Conservation (phyloP, 1,140 invertebrate genomes). For the Euglossa dilemma region DNA sequence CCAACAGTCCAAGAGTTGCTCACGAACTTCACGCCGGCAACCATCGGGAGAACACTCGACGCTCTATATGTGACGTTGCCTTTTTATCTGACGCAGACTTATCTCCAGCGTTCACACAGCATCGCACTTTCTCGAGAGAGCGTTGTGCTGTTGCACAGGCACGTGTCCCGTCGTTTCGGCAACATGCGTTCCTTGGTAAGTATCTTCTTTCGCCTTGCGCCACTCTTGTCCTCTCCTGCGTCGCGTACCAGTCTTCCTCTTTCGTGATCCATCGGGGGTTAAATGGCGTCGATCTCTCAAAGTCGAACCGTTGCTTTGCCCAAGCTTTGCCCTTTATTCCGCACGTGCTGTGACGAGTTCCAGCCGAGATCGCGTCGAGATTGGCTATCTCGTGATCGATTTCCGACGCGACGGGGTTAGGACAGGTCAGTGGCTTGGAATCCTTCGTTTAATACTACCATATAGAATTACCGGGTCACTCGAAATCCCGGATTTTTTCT, state of each 20-base stretch:
- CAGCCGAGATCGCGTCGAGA: neutral
- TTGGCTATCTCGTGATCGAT: neutral
- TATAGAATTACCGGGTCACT: no score
- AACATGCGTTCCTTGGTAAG: slow-evolving; percentile 65
- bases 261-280: neutral
- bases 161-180: slow-evolving; percentile 40
- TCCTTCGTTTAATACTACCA: neutral
- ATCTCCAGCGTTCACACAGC: neutral
- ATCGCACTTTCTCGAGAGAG: slow-evolving; percentile 21
- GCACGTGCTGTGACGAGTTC: neutral
- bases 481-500: no score
- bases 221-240: neutral
- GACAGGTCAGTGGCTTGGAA: neutral
- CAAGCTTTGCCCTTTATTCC: neutral
- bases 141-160: slow-evolving; percentile 16
- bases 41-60: slow-evolving; percentile 65
- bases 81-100: slow-evolving; percentile 20
- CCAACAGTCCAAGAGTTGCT: slow-evolving; percentile 79
- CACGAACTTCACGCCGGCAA: slow-evolving; percentile 77
- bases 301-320: no score
- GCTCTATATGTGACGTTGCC: slow-evolving; percentile 68
- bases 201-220: slow-evolving; percentile 18
- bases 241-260: neutral
- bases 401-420: neutral
- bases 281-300: no score